These are phyloP conservation scores for Nilaparvata lugens DNA, from an alignment of 1,140 invertebrate species.

Conservation along the genomic window DNA sequence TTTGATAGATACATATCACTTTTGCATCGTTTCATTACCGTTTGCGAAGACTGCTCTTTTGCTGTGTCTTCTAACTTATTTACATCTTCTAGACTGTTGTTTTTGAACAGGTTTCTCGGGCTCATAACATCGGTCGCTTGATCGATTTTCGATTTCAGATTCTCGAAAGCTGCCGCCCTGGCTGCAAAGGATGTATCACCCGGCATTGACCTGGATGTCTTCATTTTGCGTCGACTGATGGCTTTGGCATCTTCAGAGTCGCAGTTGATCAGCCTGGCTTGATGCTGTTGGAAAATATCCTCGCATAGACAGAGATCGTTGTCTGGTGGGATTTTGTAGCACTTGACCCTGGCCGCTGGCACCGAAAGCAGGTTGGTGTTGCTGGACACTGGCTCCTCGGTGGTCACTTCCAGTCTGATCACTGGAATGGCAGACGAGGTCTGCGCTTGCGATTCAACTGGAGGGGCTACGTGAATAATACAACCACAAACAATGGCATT, in stretches of 20 bases:
- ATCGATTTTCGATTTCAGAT: slow-evolving; percentile 1
- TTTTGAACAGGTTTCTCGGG: slow-evolving; percentile 1
- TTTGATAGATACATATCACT: slow-evolving; percentile 24
- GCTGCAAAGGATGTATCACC: neutral
- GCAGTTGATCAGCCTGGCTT: slow-evolving; percentile 27
- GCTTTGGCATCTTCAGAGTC: slow-evolving; percentile 28
- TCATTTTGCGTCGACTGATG: slow-evolving; percentile 9
- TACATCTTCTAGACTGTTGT: slow-evolving; percentile 7
- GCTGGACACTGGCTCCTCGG: slow-evolving; percentile 4
- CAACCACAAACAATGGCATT: too few relatives aligned
- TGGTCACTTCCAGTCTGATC: slow-evolving; percentile 15
- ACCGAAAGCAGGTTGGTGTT: slow-evolving; percentile 17
- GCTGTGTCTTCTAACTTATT: neutral
- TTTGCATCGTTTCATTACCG: slow-evolving; percentile 17
- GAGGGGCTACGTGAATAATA: too few relatives aligned
- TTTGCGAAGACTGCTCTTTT: too few relatives aligned
- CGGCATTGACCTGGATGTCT: neutral
- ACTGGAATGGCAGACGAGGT: neutral
- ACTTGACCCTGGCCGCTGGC: slow-evolving; percentile 18
- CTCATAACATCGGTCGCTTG: slow-evolving; percentile 13
- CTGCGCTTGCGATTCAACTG: neutral
- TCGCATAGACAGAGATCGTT: slow-evolving; percentile 24
- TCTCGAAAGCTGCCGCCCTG: neutral
- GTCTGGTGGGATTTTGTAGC: slow-evolving; percentile 23
- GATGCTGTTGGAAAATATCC: slow-evolving; percentile 29